Evolutionary conservation across 2,113 vertebrate genomes (phyloP), one percentile per base, ranked within the genome.

Genomic region (Salvelinus fontinalis): DNA sequence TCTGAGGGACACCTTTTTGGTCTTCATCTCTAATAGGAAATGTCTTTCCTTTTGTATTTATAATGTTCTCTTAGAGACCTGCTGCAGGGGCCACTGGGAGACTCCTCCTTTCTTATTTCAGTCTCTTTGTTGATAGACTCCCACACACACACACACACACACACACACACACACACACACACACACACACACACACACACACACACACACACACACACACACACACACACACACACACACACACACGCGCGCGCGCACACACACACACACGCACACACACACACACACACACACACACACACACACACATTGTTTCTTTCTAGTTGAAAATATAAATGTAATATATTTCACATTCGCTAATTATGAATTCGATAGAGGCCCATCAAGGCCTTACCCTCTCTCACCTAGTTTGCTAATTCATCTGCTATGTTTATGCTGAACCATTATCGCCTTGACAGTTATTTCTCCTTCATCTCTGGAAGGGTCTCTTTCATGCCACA

Each of bases 11-110:
- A 83, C 77, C 85, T 88, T 89, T 87, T 89, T 78, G 87, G 84
- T 92, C 91, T 89, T 91, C 83, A 85, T 87, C 83, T 86, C 88
- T 93, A 92, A 94, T 92, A 84, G 87, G 85, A 78, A 84, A 79
- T 85, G 93, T 76, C 90, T 92, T 85, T 75, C 83, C 90, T 92
- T 88, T 92, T 87, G 86, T 89, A 89, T 91, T 89, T 85, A 87
- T 88, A 90, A 92, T 90, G 83, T 76, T 85, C 75, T 89, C 85
- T 87, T 89, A 90, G 89, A 93, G 87, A 84, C 49, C 76, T 86
- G 85, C 86, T 88, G 90, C 91, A 91, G 89, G 91, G 93, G 91
- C 84, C 82, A 83, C 83, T 75, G 80, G 74, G 84, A 81, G 76
- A 84, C 89, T 80, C 77, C 77, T 51, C 11, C 14, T 67, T 6